These are phyloP conservation scores for Cylas formicarius DNA, from an alignment of 1,140 invertebrate genomes.

Conservation along the genomic window DNA sequence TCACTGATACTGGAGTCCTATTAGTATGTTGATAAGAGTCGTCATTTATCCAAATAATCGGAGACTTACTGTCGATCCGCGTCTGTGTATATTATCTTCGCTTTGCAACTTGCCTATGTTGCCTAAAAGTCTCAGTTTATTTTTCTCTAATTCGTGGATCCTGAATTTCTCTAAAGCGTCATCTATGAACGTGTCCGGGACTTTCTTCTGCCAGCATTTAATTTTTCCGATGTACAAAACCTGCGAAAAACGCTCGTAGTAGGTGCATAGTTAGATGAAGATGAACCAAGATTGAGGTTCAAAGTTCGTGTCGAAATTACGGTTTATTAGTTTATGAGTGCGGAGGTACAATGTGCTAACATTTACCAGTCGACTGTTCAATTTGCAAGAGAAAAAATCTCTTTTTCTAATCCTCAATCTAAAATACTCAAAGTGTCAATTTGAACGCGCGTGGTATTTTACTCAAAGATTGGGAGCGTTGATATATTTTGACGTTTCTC, in stretches of 20 bases:
- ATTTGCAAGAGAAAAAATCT: too few relatives aligned
- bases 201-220: conserved; percentile 73
- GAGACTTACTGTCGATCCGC: conserved; percentile 27
- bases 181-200: conserved; percentile 82
- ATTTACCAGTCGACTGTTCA: too few relatives aligned
- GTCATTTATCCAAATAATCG: conserved; percentile 1
- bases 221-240: conserved; percentile 85
- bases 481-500: too few relatives aligned
- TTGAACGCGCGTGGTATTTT: too few relatives aligned
- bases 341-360: too few relatives aligned
- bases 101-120: conserved; percentile 30
- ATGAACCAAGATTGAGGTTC: neutral
- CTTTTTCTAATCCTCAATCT: too few relatives aligned
- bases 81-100: conserved; percentile 28
- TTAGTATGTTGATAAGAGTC: too few relatives aligned
- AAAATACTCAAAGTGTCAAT: too few relatives aligned
- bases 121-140: conserved; percentile 22
- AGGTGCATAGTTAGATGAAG: conserved; percentile 3
- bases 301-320: neutral
- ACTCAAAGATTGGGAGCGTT: too few relatives aligned
- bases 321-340: too few relatives aligned
- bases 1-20: conserved; percentile 16
- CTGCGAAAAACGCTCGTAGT: conserved; percentile 43
- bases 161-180: conserved; percentile 80
- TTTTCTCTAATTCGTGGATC: conserved; percentile 57